A percentile compares a stretch with the other conserved stretches of the same genome.
phyloP scores from a whole-genome alignment of 2,888 invertebrate species.

The Zhuqinia jingwanae region DNA sequence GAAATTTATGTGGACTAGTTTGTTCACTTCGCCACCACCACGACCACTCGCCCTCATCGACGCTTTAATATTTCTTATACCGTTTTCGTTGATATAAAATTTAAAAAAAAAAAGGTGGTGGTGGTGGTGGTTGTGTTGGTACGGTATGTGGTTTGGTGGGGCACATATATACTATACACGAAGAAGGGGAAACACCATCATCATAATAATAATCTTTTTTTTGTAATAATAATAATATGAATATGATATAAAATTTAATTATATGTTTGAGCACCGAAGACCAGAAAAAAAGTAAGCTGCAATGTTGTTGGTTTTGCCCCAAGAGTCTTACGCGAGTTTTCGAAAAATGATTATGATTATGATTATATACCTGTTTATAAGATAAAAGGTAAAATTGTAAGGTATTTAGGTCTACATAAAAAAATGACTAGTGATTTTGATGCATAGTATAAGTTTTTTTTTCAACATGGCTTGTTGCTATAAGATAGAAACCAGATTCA shows the following conservation, averaged over 20 bases:
- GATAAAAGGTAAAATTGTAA: neutral
- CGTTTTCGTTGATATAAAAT: slow-evolving; percentile 39
- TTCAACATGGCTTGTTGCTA: slow-evolving; percentile 40
- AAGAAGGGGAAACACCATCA: slow-evolving; percentile 46
- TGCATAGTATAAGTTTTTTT: slow-evolving; percentile 36
- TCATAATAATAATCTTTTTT: slow-evolving; percentile 35
- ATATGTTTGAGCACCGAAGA: slow-evolving; percentile 40
- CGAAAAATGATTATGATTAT: slow-evolving; percentile 21
- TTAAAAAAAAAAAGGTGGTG: no score
- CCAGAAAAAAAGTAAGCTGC: neutral
- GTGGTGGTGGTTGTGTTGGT: slow-evolving; percentile 3
- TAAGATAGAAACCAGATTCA: slow-evolving; percentile 66
- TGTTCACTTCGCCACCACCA: slow-evolving; percentile 62
- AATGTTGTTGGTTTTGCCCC: slow-evolving; percentile 54
- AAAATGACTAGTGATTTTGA: neutral
- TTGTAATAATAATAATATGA: slow-evolving; percentile 32
- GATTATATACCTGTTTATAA: slow-evolving; percentile 6
- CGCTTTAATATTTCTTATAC: neutral
- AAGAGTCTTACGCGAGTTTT: neutral
- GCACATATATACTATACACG: slow-evolving; percentile 5
- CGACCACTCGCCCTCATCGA: slow-evolving; percentile 44
- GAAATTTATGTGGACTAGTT: slow-evolving; percentile 70
- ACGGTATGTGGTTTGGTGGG: slow-evolving; percentile 1
- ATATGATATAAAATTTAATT: slow-evolving; percentile 71
- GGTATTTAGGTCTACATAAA: neutral